phyloP scores from a whole-genome alignment of 1,140 invertebrate species.

The Hypsibius dujardini region DNA sequence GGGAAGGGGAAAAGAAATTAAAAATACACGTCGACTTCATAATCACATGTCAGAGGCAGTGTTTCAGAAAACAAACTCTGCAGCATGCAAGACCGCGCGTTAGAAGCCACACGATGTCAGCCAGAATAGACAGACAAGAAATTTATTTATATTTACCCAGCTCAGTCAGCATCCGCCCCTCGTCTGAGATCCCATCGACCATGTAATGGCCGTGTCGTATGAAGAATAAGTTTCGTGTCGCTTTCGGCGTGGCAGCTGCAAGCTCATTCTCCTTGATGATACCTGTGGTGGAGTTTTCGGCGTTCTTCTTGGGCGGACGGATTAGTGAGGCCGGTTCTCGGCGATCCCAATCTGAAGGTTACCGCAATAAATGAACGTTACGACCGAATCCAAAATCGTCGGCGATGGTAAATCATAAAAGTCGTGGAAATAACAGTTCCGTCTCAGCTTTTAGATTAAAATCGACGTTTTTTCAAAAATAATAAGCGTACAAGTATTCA shows the following conservation, averaged over 20 bases:
- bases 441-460: no score
- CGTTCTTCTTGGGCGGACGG: conserved; percentile 29
- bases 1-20: background rate
- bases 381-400: background rate
- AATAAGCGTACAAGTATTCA: no score
- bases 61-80: no score
- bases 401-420: no score
- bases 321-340: conserved; percentile 7
- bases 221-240: conserved; percentile 62
- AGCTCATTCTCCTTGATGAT: conserved; percentile 20
- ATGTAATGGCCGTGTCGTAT: conserved; percentile 90
- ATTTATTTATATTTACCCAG: conserved; percentile 41
- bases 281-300: conserved; percentile 30
- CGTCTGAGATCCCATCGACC: conserved; percentile 48
- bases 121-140: no score
- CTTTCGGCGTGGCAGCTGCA: conserved; percentile 43
- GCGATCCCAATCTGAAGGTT: background rate
- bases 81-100: no score
- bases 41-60: conserved; percentile 17
- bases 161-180: conserved; percentile 55
- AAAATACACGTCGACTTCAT: conserved; percentile 18
- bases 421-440: no score
- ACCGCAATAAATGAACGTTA: background rate
- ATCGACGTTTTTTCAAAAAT: no score
- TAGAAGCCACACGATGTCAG: no score